phyloP scores from a whole-genome alignment of 1,140 invertebrate genomes.

The Zaprionus davidi region DNA sequence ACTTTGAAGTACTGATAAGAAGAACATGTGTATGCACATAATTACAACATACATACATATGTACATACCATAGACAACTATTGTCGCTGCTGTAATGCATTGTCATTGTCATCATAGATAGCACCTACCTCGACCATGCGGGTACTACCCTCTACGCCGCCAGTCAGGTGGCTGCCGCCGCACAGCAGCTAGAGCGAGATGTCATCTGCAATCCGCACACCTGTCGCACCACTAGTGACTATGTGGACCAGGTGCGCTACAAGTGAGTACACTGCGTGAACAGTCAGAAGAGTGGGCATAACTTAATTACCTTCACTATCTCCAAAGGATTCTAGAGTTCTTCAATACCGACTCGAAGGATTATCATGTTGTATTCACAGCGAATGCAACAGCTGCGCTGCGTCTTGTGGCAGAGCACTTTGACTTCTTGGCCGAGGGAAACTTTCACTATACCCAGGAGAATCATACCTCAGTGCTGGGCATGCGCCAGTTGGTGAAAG shows the following conservation, averaged over 20 bases:
- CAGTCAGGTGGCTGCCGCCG: conserved; percentile 89
- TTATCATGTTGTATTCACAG: conserved; percentile 96
- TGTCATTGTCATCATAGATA: conserved; percentile 85
- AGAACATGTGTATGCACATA: background rate
- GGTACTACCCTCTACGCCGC: conserved; percentile 93
- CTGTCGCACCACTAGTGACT: conserved; percentile 91
- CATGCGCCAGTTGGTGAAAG: conserved; percentile 89
- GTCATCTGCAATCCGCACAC: conserved; percentile 96
- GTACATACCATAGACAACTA: background rate
- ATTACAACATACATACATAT: background rate
- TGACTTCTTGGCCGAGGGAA: conserved; percentile 86
- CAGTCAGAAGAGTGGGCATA: background rate
- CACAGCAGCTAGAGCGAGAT: conserved; percentile 88
- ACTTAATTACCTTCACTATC: background rate
- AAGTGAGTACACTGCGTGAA: conserved; percentile 85
- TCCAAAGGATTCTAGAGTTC: conserved; percentile 90
- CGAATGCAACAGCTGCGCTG: conserved; percentile 93
- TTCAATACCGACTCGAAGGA: conserved; percentile 93
- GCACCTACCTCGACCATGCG: conserved; percentile 95
- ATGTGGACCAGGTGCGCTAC: conserved; percentile 92
- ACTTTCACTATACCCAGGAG: conserved; percentile 93
- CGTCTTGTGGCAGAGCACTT: conserved; percentile 95
- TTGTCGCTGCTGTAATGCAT: background rate
- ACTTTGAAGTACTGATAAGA: conserved; percentile 43
- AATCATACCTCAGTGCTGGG: conserved; percentile 98